phyloP scores from a whole-genome alignment of 2,113 vertebrate species.

The Puntigrus tetrazona region DNA sequence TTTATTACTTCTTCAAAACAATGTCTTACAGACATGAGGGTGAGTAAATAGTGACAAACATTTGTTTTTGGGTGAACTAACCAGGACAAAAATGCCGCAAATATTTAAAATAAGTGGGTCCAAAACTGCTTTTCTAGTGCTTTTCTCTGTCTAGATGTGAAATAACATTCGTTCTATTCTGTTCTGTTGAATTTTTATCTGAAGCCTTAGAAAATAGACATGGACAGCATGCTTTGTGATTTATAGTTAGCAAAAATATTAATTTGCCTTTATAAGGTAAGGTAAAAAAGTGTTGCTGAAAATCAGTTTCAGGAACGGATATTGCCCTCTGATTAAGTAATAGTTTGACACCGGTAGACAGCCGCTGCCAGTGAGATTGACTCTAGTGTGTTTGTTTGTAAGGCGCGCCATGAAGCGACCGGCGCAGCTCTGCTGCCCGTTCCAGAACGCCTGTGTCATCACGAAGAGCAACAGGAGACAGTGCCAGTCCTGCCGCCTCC shows the following conservation, averaged over 20 bases:
- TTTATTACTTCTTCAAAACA: background rate
- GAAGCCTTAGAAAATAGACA: too few relatives aligned
- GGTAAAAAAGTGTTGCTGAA: too few relatives aligned
- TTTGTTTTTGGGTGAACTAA: background rate
- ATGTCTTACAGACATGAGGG: background rate
- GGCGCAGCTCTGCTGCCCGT: slow-evolving; percentile 66
- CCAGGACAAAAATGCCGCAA: background rate
- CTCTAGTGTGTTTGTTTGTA: slow-evolving; percentile 9
- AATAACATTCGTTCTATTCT: background rate
- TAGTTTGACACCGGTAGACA: background rate
- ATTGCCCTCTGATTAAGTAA: too few relatives aligned
- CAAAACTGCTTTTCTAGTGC: background rate
- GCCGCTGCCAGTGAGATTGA: background rate
- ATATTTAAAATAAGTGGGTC: background rate
- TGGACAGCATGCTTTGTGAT: too few relatives aligned
- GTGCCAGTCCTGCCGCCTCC: slow-evolving; percentile 76
- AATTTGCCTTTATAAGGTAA: too few relatives aligned
- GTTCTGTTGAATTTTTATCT: too few relatives aligned
- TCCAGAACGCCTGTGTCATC: slow-evolving; percentile 72
- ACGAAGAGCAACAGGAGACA: slow-evolving; percentile 75
- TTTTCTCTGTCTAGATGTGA: background rate
- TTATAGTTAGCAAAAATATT: too few relatives aligned
- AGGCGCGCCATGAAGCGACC: slow-evolving; percentile 75
- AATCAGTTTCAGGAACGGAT: too few relatives aligned
- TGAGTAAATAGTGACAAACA: background rate